Evolutionary conservation across 2,113 vertebrate species (phyloP), one percentile per base, ranked within the genome.

Genomic region (Ceuthmochares aereus): DNA sequence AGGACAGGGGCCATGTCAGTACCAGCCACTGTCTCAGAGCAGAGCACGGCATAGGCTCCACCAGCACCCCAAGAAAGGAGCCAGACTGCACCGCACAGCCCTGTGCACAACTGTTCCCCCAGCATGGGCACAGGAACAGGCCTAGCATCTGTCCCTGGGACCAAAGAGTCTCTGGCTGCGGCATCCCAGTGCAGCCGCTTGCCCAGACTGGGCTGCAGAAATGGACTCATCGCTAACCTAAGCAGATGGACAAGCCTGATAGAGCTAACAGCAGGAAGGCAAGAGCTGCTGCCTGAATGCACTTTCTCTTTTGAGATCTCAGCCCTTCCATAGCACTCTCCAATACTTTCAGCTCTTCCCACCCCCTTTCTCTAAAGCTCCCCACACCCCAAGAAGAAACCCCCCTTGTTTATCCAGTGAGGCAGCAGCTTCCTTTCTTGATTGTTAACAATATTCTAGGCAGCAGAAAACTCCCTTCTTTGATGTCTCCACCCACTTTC

Each of bases 91-190:
- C 37, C 4, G 30, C 60, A 49, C 67, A 32, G 64, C 21, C 36
- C 49, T 32, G 21, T 4, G 21, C 4, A 1, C 42, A 49, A 15
- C 30, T 6, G 2, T 45, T 34, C 40, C 40, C 36, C 29, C 1
- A 4, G n/a, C 30, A 52, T 1, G 4, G 34, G n/a, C 7, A 7
- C 0, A 2, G 70, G n/a, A 34, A 82, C 30, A 16, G 13, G 20
- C 45, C 19, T 54, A n/a, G 67, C 40, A 77, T 42, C 56, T 30
- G 17, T 40, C 49, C 54, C 42, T 64, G 49, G 67, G 56, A 60
- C 26, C 55, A 56, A 52, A 73, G 20, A 64, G 40, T 19, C 5
- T 10, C 14, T 0, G 3, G 43, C 30, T 43, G 68, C 3, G 0
- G 66, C 22, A 69, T 7, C 82, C 49, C 49, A 23, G 49, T 36